phyloP scores from a whole-genome alignment of 2,113 vertebrate species.

The Apeltes quadracus region DNA sequence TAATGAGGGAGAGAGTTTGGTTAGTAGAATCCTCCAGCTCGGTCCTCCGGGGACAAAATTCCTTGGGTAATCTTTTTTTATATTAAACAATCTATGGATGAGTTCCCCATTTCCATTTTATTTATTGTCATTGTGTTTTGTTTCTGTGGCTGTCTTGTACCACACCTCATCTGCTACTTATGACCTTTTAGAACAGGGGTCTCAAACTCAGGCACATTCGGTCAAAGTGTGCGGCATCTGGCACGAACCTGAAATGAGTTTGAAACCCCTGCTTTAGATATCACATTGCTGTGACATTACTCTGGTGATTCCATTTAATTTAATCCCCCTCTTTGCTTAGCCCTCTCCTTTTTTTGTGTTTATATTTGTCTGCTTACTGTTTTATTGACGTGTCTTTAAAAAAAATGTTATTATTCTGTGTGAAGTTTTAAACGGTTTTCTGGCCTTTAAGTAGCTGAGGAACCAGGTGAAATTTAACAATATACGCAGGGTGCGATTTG shows the following conservation, averaged over 20 bases:
- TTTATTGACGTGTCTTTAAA: constrained; percentile 56
- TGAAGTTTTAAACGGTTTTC: constrained; percentile 45
- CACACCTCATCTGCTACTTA: constrained; percentile 5
- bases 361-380: constrained; percentile 77
- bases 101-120: no score
- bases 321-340: constrained; percentile 30
- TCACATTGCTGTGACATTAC: neutral
- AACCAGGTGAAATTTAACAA: neutral
- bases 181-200: neutral
- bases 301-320: neutral
- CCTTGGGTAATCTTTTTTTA: constrained; percentile 92
- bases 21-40: constrained; percentile 99
- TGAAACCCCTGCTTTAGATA: no score
- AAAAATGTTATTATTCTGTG: constrained; percentile 20
- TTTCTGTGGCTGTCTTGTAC: neutral
- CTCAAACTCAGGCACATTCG: no score
- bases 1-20: constrained; percentile 99
- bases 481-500: no score
- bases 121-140: constrained; percentile 68
- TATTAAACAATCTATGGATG: constrained; percentile 94
- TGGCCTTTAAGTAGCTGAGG: constrained; percentile 6
- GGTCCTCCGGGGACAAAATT: constrained; percentile 99
- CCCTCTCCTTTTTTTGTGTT: constrained; percentile 79
- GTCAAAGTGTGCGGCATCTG: no score
- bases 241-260: no score